Evolutionary conservation across 1,140 invertebrate species (phyloP), one percentile per base, ranked within the genome.

Genomic region (Bactericera cockerelli): DNA sequence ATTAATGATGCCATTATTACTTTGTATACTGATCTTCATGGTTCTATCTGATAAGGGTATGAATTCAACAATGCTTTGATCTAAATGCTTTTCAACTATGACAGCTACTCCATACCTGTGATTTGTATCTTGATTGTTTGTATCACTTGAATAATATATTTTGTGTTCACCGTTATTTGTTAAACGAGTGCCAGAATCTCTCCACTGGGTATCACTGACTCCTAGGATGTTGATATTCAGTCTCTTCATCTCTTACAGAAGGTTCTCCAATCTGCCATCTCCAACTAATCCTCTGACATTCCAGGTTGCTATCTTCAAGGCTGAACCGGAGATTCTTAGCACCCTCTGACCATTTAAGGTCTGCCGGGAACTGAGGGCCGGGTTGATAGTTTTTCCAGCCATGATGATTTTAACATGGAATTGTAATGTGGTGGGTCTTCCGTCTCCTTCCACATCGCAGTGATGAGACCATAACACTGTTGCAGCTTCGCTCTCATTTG

Each of bases 191-290:
- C 58, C 59, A 26, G 31, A 26, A 38, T 25, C 56, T 11, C 21
- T 42, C 64, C 63, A 65, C 28, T 57, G 16, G 1, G 57, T 56
- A 57, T 64, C 63, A 58, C 63, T 61, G 10, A 64, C 39, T 1
- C 59, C 63, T 19, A 65, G 26, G 14, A 64, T 56, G 24, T 64
- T 55, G 16, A 65, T 59, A 14, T 62, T 6, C 21, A 62, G 21
- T 16, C 38, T 19, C 26, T 61, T 31, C 59, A 64, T 64, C 56
- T 63, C 58, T 14, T 13, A 19, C 8, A 33, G 22, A 11, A 21
- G 14, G 22, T 56, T 6, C 28, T 56, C 55, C 22, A 56, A 4
- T 56, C 22, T 6, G 10, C 19, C 22, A n/a, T n/a, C 3, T 25
- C 14, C 14, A n/a, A 56, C 3, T 56, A 56, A 56, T 11, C 22